Base-by-base conservation (phyloP, 2,888 invertebrate genomes). In the Polydrusus tereticollis region DNA sequence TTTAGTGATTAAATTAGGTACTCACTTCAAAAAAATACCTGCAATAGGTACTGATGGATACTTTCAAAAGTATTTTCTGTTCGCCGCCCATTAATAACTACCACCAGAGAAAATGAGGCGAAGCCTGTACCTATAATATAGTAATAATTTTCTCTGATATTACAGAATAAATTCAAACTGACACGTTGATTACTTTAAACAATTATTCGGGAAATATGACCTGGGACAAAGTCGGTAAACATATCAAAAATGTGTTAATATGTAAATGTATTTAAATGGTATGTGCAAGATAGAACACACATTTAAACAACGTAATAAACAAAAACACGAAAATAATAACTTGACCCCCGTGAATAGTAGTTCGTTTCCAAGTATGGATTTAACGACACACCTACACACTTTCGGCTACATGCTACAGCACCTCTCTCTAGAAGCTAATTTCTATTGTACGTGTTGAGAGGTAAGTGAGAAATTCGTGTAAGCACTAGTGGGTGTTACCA, bases 361-460 rank as follows among this genome's bases (percentile, higher is more conserved):
- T 50, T 50, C 50, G 26, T 26, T 50, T 50, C 50, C 50, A 50
- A 26, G 50, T 50, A 50, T 26, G 50, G 50, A 23, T 50, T 50
- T 50, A 50, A 50, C 50, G 26, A 26, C 26, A 12, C 50, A 26
- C 50, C 50, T 50, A 50, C 50, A 50, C 26, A 50, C 50, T 23
- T 50, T n/a, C 26, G 2, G 50, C 26, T 50, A 23, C 50, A 50
- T 20, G 21, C 50, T 23, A n/a, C 26, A 26, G 50, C 23, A 26
- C 50, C 26, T 50, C 26, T 50, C 26, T 50, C 50, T 50, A 50
- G 10, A 23, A 50, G 50, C 50, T 26, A 14, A 50, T 50, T 50
- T 26, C 5, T 50, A 26, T 50, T 23, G 26, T 50, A 50, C 14
- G 23, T 50, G 50, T 50, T 26, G 4, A 50, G 12, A 50, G 0